Evolutionary conservation across 2,113 vertebrate genomes (phyloP).

Genomic region (Austrofundulus limnaeus): DNA sequence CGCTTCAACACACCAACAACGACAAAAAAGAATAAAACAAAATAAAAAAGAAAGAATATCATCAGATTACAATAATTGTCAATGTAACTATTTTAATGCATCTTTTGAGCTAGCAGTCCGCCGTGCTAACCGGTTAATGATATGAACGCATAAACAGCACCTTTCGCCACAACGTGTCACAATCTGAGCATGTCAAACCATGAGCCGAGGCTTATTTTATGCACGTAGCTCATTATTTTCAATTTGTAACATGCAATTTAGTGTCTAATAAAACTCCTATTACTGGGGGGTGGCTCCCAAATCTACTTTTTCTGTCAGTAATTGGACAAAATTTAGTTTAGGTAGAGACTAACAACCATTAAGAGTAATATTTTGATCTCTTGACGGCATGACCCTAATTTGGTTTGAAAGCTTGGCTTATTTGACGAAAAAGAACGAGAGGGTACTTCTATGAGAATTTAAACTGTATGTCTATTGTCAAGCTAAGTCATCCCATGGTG

Average conservation of each 20-base stretch:
- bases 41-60: not conserved
- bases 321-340: slow-evolving; percentile 5
- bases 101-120: slow-evolving; percentile 57
- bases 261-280: slow-evolving; percentile 44
- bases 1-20: not conserved
- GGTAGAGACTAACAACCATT: slow-evolving; percentile 5
- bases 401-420: not conserved
- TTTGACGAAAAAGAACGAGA: slow-evolving; percentile 1
- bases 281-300: no score
- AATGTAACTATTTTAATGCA: slow-evolving; percentile 34
- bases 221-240: slow-evolving; percentile 68
- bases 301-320: slow-evolving; percentile 30
- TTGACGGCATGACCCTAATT: not conserved
- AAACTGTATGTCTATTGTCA: not conserved
- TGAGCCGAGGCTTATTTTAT: slow-evolving; percentile 43
- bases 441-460: not conserved
- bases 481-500: not conserved
- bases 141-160: slow-evolving; percentile 48
- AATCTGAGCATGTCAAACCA: slow-evolving; percentile 50
- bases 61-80: slow-evolving; percentile 32
- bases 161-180: slow-evolving; percentile 50
- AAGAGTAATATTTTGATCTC: slow-evolving; percentile 13
- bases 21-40: no score
- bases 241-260: slow-evolving; percentile 40
- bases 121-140: slow-evolving; percentile 57